phyloP scores from a whole-genome alignment of 2,888 invertebrate species.

The Ectropis crepuscularia region DNA sequence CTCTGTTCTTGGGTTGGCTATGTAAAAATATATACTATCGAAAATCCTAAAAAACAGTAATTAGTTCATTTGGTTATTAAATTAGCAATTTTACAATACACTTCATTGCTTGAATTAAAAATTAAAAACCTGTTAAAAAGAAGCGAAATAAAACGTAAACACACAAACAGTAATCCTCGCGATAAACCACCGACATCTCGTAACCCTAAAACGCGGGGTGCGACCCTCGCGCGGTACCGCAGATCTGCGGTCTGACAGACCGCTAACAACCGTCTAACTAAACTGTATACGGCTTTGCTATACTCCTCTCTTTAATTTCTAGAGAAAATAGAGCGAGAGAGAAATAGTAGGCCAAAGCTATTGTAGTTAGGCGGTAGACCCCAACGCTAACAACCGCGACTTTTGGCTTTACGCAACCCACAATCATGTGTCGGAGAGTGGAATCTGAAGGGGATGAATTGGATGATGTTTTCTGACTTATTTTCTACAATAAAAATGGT shows the following conservation, averaged over 20 bases:
- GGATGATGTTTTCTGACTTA: slow-evolving; percentile 38
- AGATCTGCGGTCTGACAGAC: slow-evolving; percentile 29
- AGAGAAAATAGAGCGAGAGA: too few species aligned
- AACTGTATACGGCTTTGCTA: too few species aligned
- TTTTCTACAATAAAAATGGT: not conserved
- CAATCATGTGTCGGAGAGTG: slow-evolving; percentile 25
- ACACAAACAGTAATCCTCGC: slow-evolving; percentile 48
- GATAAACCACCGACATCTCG: slow-evolving; percentile 49
- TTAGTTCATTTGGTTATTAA: too few species aligned
- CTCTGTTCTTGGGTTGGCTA: too few species aligned
- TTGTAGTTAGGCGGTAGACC: too few species aligned
- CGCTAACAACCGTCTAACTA: not conserved
- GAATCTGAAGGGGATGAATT: slow-evolving; percentile 42
- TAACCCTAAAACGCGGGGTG: slow-evolving; percentile 63
- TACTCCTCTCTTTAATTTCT: too few species aligned
- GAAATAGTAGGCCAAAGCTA: too few species aligned
- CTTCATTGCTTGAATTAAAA: too few species aligned
- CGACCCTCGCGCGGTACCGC: slow-evolving; percentile 51
- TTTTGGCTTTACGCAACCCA: slow-evolving; percentile 52
- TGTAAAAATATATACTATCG: too few species aligned
- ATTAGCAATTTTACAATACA: too few species aligned
- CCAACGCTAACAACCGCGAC: slow-evolving; percentile 47
- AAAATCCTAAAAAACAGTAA: too few species aligned
- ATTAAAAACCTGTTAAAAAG: slow-evolving; percentile 12
- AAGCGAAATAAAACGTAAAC: slow-evolving; percentile 42